Evolutionary conservation across 2,113 vertebrate species (phyloP).

Genomic region (Tragulus kanchil): DNA sequence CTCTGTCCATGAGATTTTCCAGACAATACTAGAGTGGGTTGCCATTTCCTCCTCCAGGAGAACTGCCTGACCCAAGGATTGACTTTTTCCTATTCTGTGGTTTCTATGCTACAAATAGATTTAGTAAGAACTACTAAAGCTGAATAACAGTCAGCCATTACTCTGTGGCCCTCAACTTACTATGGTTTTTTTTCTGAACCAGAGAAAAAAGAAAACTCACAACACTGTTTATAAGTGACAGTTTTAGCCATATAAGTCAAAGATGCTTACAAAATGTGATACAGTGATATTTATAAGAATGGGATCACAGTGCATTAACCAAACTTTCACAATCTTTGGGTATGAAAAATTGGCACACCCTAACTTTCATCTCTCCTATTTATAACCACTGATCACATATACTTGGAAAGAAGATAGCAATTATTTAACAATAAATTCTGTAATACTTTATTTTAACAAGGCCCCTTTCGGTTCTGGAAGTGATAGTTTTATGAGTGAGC

Average conservation of each 20-base stretch:
- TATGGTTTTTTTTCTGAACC: not conserved
- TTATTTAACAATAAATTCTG: constrained; percentile 2
- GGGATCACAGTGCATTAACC: not conserved
- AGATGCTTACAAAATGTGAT: not conserved
- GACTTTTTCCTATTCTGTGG: not conserved
- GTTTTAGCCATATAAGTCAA: not conserved
- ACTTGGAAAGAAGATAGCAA: not conserved
- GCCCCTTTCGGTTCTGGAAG: not conserved
- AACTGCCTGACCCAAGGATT: not conserved
- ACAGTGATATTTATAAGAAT: not conserved
- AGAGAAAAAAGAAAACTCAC: not conserved
- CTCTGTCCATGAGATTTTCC: not conserved
- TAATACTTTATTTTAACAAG: constrained; percentile 20
- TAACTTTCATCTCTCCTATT: not conserved
- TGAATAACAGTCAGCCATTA: not conserved
- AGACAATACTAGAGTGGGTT: not conserved
- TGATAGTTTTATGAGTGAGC: not conserved
- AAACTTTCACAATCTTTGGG: not conserved
- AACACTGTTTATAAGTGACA: not conserved
- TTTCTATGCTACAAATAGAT: not conserved
- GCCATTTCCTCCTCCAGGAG: not conserved
- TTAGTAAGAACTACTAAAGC: not conserved
- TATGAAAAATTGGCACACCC: not conserved
- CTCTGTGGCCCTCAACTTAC: not conserved
- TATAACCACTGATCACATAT: not conserved